Evolutionary conservation across 2,113 vertebrate genomes (phyloP), one percentile per base, ranked within the genome.

Genomic region (Leucosticte australis): DNA sequence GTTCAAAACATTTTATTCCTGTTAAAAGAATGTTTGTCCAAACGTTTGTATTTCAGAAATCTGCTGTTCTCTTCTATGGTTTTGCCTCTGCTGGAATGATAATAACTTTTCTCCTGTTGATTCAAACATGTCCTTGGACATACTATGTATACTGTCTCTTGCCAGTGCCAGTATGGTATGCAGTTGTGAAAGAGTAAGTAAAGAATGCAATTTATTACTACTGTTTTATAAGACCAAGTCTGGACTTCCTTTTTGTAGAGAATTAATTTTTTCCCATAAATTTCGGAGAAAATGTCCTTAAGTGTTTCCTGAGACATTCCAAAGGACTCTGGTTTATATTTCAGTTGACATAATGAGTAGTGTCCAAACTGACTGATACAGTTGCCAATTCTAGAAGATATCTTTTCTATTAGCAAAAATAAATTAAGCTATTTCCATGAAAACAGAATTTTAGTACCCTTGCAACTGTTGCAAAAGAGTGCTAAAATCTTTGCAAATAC

Each of bases 101-200:
- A 37, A 97, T 99, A 85, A 87, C 94, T 13, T 75, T 98, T 37
- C 99, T 99, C 91, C 98, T 99, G 97, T 96, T 98, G 83, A 96
- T 99, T 94, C 99, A 99, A 97, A 98, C 97, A 41, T 98, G 98
- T 96, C 99, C 99, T 46, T 95, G 98, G 96, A 99, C 98, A 6
- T 99, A 99, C 83, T 99, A 99, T 37, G 21, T 99, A 68, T 99
- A 99, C 94, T 99, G 99, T 85, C 97, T 99, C 80, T 97, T 99
- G 86, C 99, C 99, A 15, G 96, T 99, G n/a, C 97, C 98, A 13
- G 94, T 99, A 13, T 99, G 99, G 99, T 98, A 99, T 97, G 97
- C 98, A 33, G 98, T 99, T 74, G 93, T 98, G 7, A 99, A 97
- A 97, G 98, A 99, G 99, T 99, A 98, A 99, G 99, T 99, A 67